Conservation (phyloP, 2,797 vertebrate species). For the Momotus momota region DNA sequence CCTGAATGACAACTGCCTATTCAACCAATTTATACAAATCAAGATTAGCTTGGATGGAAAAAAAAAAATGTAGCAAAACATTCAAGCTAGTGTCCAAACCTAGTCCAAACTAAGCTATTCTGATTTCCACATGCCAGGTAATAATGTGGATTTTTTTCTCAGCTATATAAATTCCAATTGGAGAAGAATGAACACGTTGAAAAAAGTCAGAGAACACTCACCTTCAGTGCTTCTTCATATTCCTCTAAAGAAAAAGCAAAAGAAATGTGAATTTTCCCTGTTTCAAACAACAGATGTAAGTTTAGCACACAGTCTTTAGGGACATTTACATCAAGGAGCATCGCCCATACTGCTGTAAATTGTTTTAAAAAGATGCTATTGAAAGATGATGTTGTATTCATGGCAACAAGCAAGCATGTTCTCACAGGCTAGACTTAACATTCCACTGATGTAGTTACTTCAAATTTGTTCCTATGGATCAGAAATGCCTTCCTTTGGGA, state of each 20-base stretch:
- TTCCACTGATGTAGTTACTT: not conserved
- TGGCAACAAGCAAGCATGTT: not conserved
- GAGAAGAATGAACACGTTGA: not conserved
- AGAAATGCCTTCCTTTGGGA: not conserved
- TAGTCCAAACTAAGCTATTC: not conserved
- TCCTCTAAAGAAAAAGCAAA: conserved; percentile 85
- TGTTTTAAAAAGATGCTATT: not conserved
- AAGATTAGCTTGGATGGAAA: not conserved
- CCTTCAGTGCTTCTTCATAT: conserved; percentile 98
- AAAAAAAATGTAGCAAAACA: not conserved
- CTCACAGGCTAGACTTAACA: not conserved
- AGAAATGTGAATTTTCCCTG: not conserved
- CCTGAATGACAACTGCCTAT: not conserved
- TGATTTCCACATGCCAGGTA: not conserved
- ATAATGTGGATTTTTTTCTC: not conserved
- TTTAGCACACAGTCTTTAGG: not conserved
- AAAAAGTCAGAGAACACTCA: conserved; percentile 70
- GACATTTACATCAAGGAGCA: not conserved
- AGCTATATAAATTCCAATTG: not conserved
- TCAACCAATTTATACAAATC: not conserved
- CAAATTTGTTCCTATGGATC: not conserved
- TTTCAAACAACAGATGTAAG: not conserved
- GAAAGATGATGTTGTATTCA: not conserved
- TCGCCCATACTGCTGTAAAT: not conserved
- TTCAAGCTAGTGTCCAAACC: not conserved